Evolutionary conservation across 2,113 vertebrate species (phyloP), one percentile per base, ranked within the genome.

Genomic region (Heterochromis multidens): DNA sequence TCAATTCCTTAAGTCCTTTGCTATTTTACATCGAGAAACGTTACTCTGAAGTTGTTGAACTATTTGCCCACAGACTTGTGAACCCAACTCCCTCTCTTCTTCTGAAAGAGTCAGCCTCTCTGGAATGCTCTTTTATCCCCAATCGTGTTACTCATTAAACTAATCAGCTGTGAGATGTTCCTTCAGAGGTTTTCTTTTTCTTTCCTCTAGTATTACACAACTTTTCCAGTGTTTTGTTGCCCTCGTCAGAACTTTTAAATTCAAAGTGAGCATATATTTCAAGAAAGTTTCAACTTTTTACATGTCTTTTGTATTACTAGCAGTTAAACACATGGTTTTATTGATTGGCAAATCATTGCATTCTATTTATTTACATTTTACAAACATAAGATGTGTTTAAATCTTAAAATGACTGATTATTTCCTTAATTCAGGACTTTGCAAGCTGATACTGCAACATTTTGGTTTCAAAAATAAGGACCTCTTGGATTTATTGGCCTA

Each of bases 101-200:
- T 14, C 70, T 74, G 43, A 54, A 74, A 5, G 27, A 52, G 46
- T 54, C 46, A 33, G 27, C 70, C 19, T 74, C 46, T 74, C 70
- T 74, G 4, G 17, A 31, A 74, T 52, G 70, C 70, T 74, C 70
- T 74, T 74, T 74, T 74, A 74, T 74, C 70, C 46, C 46, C 70
- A 74, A 54, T 74, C 46, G 31, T 74, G 70, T 54, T 54, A 54
- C 46, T 74, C 70, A 33, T 74, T 74, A 74, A 54, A 54, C 46
- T 74, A 74, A 74, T 74, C 46, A 74, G 46, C 46, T 74, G 70
- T 74, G 46, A 74, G 19, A 54, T n/a, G 27, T 33, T 74, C 25
- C 43, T 52, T 43, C 21, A 6, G 0, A 52, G 67, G 11, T 3
- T 3, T 17, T 67, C 4, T 70, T 52, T 65, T 2, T 19, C 3